A percentile compares a stretch with the other conserved stretches of the same genome.
Evolutionary conservation across 2,888 invertebrate genomes (phyloP).

Genomic region (Aelia acuminata): DNA sequence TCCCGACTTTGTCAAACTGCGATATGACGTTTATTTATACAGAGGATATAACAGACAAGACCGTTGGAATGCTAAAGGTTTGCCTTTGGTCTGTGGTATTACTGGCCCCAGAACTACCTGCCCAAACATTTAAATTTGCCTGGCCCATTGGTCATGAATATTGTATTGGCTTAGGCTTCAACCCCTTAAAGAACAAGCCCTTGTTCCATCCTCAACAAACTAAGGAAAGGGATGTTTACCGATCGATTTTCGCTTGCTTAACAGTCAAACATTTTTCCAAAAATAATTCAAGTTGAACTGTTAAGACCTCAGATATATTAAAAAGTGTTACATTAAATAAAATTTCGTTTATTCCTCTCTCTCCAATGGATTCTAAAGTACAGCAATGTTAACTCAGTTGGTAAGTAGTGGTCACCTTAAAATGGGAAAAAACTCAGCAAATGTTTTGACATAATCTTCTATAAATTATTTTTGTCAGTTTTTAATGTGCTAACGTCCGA

Average conservation of each 20-base stretch:
- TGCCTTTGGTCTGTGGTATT: not conserved
- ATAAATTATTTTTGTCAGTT: too few relatives aligned
- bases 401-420: too few relatives aligned
- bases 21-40: not conserved
- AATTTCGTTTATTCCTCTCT: too few relatives aligned
- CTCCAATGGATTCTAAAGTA: too few relatives aligned
- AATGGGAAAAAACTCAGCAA: too few relatives aligned
- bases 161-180: not conserved
- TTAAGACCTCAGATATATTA: too few relatives aligned
- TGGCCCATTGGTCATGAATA: not conserved
- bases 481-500: too few relatives aligned
- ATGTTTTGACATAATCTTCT: too few relatives aligned
- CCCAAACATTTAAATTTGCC: not conserved
- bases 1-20: not conserved
- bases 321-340: too few relatives aligned
- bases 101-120: not conserved
- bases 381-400: too few relatives aligned
- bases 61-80: too few relatives aligned
- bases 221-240: not conserved
- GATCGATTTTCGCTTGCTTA: not conserved
- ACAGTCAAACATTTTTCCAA: not conserved
- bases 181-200: not conserved
- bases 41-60: not conserved
- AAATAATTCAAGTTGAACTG: too few relatives aligned
- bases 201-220: not conserved